Evolutionary conservation across 2,888 invertebrate genomes (phyloP).

Genomic region (Eurois occulta): DNA sequence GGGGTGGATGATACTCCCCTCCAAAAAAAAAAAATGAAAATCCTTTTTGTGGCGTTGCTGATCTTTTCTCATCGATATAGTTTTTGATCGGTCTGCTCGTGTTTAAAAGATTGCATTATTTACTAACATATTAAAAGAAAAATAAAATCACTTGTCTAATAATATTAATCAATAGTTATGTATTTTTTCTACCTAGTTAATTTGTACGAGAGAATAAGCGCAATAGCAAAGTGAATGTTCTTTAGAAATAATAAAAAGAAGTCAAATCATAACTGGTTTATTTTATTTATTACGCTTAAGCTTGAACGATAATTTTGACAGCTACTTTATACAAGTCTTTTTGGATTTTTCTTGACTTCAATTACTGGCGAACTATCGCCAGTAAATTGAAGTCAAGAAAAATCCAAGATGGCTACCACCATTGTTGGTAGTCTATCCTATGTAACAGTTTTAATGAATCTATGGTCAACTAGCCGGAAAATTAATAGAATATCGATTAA

Average conservation of each 20-base stretch:
- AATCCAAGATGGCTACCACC: slow-evolving; percentile 19
- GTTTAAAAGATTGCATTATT: neutral
- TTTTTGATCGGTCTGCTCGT: neutral
- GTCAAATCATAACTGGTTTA: slow-evolving; percentile 16
- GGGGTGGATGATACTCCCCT: neutral
- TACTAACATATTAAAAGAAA: neutral
- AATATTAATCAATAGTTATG: slow-evolving; percentile 16
- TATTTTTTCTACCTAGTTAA: slow-evolving; percentile 12
- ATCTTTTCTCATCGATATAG: neutral
- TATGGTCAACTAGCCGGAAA: slow-evolving; percentile 47
- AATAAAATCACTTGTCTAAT: neutral
- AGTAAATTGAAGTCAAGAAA: slow-evolving; percentile 29
- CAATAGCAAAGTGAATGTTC: slow-evolving; percentile 37
- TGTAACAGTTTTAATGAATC: slow-evolving; percentile 21
- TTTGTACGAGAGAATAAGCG: slow-evolving; percentile 16
- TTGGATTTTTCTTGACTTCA: too few species aligned
- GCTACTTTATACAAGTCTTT: slow-evolving; percentile 10
- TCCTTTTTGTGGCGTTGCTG: neutral
- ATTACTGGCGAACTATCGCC: too few species aligned
- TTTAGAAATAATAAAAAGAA: slow-evolving; percentile 11
- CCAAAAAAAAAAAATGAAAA: neutral
- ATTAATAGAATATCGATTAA: slow-evolving; percentile 36
- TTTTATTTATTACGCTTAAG: slow-evolving; percentile 27
- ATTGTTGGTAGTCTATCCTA: neutral
- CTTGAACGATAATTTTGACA: slow-evolving; percentile 38